Base-by-base conservation (phyloP, 2,797 vertebrate species). In the Tarsius wallacei region DNA sequence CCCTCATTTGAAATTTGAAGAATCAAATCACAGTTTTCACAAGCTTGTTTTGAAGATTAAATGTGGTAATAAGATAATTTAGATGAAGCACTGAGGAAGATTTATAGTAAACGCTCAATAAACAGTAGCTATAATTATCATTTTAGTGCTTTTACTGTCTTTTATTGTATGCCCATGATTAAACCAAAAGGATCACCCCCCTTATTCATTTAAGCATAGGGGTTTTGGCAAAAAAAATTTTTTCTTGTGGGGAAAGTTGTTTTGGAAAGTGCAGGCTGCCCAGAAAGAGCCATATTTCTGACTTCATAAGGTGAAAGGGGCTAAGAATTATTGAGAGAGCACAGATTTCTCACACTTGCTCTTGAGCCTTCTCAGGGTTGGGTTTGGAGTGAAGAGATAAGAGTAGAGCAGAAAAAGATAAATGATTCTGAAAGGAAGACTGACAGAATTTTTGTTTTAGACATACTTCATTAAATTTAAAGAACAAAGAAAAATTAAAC, bases 1-100 rank as follows among this genome's bases (percentile, higher is more conserved):
- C 24, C 24, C 61, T 68, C n/a, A 77, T 33, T 15, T 81, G 49
- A 51, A 73, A 36, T 87, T 7, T 16, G 16, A 26, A 8, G 14
- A 70, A 49, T 84, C 42, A 78, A 90, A 85, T 14, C 19, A 33
- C 26, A 64, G 21, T 16, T 91, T 22, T 49, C 89, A 59, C 1
- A 36, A 24, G 49, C 87, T 91, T 57, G 81, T 80, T 81, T 51
- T 74, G 31, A 81, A 24, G 28, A 74, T 61, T 84, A 61, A 66
- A 59, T 7, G 21, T 33, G 66, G 71, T 64, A 61, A 47, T 81
- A n/a, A 95, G 31, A 4, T 68, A n/a, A 49, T 49, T 91, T 74
- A 55, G 33, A 86, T 19, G 42, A 90, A 82, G 53, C 16, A 33
- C 21, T 64, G 57, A 87, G 33, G 5, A 90, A 70, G 21, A 15